These are phyloP conservation scores for Caenorhabditis inopinata DNA, from an alignment of 1,140 invertebrate species.

Conservation along the genomic window DNA sequence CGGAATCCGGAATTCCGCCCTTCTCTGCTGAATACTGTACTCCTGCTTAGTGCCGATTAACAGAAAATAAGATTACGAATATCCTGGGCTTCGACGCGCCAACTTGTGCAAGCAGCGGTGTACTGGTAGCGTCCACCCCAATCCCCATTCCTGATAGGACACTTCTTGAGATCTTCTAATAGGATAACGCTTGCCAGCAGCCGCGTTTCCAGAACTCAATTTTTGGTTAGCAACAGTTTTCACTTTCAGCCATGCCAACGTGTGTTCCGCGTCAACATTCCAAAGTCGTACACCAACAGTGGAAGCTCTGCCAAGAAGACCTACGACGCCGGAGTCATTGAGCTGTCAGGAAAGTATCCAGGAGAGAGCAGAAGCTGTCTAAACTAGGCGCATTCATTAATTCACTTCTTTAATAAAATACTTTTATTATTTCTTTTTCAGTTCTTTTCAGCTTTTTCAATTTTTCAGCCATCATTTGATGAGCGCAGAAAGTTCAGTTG, in stretches of 20 bases:
- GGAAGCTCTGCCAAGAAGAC: conserved; percentile 41
- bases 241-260: conserved; percentile 49
- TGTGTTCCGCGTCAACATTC: conserved; percentile 47
- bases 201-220: too few relatives aligned
- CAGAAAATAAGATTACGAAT: too few relatives aligned
- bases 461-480: neutral
- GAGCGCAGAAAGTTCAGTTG: conserved; percentile 18
- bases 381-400: conserved; percentile 4
- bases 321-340: conserved; percentile 48
- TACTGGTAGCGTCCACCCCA: too few relatives aligned
- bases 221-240: neutral
- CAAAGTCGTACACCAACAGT: conserved; percentile 41
- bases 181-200: too few relatives aligned
- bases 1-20: too few relatives aligned
- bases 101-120: too few relatives aligned
- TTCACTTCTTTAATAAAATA: neutral
- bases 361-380: conserved; percentile 46
- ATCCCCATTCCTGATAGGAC: too few relatives aligned
- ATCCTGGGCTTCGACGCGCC: too few relatives aligned
- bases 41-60: too few relatives aligned
- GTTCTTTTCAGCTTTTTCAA: neutral
- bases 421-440: neutral
- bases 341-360: conserved; percentile 44
- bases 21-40: too few relatives aligned
- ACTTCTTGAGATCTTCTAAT: too few relatives aligned